Percentiles rank a stretch among this genome's conserved stretches.
Evolutionary conservation across 2,888 invertebrate species (phyloP).

Genomic region (Tillus elongatus): DNA sequence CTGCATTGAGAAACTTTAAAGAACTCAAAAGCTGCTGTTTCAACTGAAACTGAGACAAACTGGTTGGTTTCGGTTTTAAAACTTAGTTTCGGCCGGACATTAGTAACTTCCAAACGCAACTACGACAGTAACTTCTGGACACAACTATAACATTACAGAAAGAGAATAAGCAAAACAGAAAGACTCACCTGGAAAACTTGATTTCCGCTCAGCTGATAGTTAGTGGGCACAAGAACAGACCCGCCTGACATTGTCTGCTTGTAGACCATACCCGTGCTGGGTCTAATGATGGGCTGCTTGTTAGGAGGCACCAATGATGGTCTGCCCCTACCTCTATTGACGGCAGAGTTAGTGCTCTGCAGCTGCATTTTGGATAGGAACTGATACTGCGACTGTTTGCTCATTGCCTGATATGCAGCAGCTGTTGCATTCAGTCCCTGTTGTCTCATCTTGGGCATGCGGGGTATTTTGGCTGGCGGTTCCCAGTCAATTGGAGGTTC

Average conservation of each 20-base stretch:
- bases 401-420: slow-evolving; percentile 44
- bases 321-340: slow-evolving; percentile 38
- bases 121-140: no score
- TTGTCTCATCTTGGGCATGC: slow-evolving; percentile 47
- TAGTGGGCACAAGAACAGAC: slow-evolving; percentile 49
- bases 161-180: slow-evolving; percentile 6
- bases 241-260: slow-evolving; percentile 54
- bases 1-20: no score
- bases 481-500: slow-evolving; percentile 86
- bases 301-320: slow-evolving; percentile 26
- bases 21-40: no score
- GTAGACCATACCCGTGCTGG: slow-evolving; percentile 53
- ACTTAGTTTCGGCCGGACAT: no score
- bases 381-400: slow-evolving; percentile 35
- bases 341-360: slow-evolving; percentile 25
- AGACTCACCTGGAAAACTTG: slow-evolving; percentile 54
- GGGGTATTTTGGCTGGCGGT: slow-evolving; percentile 86
- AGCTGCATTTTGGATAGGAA: slow-evolving; percentile 37
- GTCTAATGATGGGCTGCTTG: slow-evolving; percentile 26
- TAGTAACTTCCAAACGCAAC: no score
- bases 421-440: slow-evolving; percentile 20
- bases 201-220: slow-evolving; percentile 52
- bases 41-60: no score
- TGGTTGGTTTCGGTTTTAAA: no score
- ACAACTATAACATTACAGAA: no score